Evolutionary conservation across 2,113 vertebrate species (phyloP).

Genomic region (Eudyptes chrysolophus): DNA sequence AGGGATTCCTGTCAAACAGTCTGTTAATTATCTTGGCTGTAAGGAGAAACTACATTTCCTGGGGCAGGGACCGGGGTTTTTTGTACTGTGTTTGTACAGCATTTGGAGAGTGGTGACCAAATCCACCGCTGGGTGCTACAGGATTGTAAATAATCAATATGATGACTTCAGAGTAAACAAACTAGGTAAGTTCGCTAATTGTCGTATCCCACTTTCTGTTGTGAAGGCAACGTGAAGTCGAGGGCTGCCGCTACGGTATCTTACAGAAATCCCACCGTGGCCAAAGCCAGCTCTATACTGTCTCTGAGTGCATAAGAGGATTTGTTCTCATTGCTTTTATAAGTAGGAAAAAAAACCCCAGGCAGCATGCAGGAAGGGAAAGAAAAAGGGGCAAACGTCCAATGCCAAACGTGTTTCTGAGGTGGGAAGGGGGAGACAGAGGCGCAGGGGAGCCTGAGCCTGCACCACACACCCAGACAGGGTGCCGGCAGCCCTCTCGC

Average conservation of each 20-base stretch:
- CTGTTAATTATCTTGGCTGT: not conserved
- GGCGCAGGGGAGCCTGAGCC: not conserved
- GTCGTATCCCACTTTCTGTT: not conserved
- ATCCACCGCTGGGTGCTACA: not conserved
- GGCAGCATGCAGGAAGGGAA: not conserved
- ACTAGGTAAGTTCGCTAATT: not conserved
- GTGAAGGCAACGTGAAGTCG: not conserved
- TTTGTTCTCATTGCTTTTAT: not conserved
- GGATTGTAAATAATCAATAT: not conserved
- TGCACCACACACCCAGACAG: rapidly evolving
- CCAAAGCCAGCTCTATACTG: not conserved
- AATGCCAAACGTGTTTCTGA: not conserved
- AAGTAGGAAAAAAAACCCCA: not conserved
- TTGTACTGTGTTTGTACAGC: not conserved
- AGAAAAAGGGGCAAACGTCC: not conserved
- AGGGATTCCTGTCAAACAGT: not conserved
- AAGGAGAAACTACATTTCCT: not conserved
- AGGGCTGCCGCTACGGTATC: rapidly evolving
- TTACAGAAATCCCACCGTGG: not conserved
- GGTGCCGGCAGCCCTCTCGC: rapidly evolving
- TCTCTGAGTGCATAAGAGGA: not conserved
- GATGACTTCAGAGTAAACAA: not conserved
- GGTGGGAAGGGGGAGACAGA: not conserved
- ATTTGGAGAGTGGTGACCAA: not conserved
- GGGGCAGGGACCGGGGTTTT: not conserved